These are phyloP conservation scores for Drosophila bifasciata DNA, from an alignment of 1,140 invertebrate genomes.

Conservation along the genomic window DNA sequence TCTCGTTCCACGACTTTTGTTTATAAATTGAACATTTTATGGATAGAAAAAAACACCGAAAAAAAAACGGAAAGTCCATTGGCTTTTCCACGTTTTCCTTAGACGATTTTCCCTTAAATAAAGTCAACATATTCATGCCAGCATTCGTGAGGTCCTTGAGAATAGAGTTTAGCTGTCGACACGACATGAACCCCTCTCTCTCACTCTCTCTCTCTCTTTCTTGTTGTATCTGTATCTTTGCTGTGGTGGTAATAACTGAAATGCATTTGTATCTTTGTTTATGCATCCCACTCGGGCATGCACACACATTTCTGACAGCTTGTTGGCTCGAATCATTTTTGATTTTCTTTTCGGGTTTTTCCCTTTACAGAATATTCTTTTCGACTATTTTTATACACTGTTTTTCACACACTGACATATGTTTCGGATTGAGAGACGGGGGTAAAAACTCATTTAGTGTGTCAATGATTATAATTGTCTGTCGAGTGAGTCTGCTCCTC, in stretches of 20 bases:
- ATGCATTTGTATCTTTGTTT: constrained; percentile 67
- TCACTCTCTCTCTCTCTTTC: constrained; percentile 13
- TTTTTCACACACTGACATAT: constrained; percentile 45
- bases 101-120: too few species aligned
- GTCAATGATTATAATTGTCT: constrained; percentile 47
- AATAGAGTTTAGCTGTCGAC: constrained; percentile 54
- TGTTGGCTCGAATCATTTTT: constrained; percentile 14
- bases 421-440: constrained; percentile 52
- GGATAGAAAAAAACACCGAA: constrained; percentile 31
- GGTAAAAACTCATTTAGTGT: constrained; percentile 60
- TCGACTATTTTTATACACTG: constrained; percentile 57
- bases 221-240: constrained; percentile 4
- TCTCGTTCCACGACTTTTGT: constrained; percentile 32
- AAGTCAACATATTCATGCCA: constrained; percentile 34
- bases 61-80: constrained; percentile 50
- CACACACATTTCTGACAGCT: constrained; percentile 27
- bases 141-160: constrained; percentile 55
- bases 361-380: constrained; percentile 12
- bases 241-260: constrained; percentile 64
- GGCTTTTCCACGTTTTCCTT: constrained; percentile 32
- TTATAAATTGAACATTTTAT: constrained; percentile 74
- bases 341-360: constrained; percentile 11
- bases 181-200: constrained; percentile 7
- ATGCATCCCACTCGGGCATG: constrained; percentile 17
- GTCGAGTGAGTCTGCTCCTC: not conserved